Base-by-base conservation (phyloP, 1,140 invertebrate species). In the Ridgeia piscesae region DNA sequence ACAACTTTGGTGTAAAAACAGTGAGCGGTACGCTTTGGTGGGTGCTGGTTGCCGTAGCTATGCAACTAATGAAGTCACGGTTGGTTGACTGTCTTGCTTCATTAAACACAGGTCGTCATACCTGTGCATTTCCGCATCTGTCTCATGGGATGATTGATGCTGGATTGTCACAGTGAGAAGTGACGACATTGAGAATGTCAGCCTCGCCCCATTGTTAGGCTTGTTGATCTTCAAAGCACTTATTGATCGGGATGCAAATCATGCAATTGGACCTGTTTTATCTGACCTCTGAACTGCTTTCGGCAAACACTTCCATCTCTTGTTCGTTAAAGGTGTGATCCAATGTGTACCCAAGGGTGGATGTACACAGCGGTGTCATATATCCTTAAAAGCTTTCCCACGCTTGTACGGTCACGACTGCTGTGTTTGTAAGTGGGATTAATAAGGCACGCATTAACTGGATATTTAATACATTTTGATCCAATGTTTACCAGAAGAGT, bases 1-100 rank as follows among this genome's bases (percentile, higher is more conserved):
- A 77, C 58, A 77, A 77, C 58, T 77, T 77, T 77, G 58, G 58
- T 77, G 27, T 77, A 77, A 77, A 77, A 77, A 77, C 58, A 77
- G 17, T 21, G 27, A 77, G 27, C 27, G 58, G 58, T 77, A 77
- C 27, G 58, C 58, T 77, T 77, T 77, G 27, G 58, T 77, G 58
- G 58, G 27, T 31, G 27, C 58, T 21, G 58, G 58, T 77, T 21
- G 58, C 27, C 2, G 58, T 77, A 77, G 58, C 58, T 77, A 77
- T 77, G 58, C 58, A 77, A 77, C 58, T 77, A 21, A 77, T 77
- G 58, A 77, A 77, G 58, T 8, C 58, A 77, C 58, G 27, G 58
- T 77, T 77, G 58, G 27, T 31, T 21, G 58, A 31, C 27, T 77
- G 58, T 77, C 58, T 8, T 31, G 58, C 58, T 77, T 77, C 58